These are phyloP conservation scores for Cromileptes altivelis DNA, from an alignment of 2,113 vertebrate species.

Conservation along the genomic window DNA sequence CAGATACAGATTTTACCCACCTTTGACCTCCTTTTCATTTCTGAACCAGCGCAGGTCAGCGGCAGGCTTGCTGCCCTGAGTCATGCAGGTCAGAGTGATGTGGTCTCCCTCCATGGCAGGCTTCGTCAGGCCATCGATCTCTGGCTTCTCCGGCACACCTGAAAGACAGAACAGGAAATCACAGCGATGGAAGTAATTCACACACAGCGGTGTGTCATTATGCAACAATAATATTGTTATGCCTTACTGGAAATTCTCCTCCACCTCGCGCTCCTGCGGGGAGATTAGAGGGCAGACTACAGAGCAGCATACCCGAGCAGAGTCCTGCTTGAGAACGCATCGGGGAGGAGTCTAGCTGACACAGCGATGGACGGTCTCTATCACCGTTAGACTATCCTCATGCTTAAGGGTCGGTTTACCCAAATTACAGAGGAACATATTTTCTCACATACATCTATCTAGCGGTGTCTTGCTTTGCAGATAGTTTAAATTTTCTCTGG, in stretches of 20 bases:
- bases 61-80: slow-evolving; percentile 96
- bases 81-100: slow-evolving; percentile 97
- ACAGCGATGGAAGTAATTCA: slow-evolving; percentile 36
- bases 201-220: slow-evolving; percentile 44
- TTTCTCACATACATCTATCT: not conserved
- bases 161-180: slow-evolving; percentile 50
- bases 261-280: slow-evolving; percentile 37
- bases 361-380: not conserved
- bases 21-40: slow-evolving; percentile 97
- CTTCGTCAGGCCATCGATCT: slow-evolving; percentile 94
- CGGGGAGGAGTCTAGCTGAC: slow-evolving; percentile 11
- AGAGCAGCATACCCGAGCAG: slow-evolving; percentile 23
- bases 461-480: not conserved
- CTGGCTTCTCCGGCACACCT: slow-evolving; percentile 97
- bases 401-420: slow-evolving; percentile 18
- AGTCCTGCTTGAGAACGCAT: slow-evolving; percentile 4
- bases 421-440: slow-evolving; percentile 23
- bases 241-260: slow-evolving; percentile 41
- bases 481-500: not conserved
- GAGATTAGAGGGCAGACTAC: slow-evolving; percentile 39
- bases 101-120: slow-evolving; percentile 95
- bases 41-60: slow-evolving; percentile 98
- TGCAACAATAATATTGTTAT: slow-evolving; percentile 54
- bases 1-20: slow-evolving; percentile 75
- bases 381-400: not conserved